Evolutionary conservation across 53 echinoderm and acorn worm genomes (phyloP).

Genomic region (Actinopyga echinites): DNA sequence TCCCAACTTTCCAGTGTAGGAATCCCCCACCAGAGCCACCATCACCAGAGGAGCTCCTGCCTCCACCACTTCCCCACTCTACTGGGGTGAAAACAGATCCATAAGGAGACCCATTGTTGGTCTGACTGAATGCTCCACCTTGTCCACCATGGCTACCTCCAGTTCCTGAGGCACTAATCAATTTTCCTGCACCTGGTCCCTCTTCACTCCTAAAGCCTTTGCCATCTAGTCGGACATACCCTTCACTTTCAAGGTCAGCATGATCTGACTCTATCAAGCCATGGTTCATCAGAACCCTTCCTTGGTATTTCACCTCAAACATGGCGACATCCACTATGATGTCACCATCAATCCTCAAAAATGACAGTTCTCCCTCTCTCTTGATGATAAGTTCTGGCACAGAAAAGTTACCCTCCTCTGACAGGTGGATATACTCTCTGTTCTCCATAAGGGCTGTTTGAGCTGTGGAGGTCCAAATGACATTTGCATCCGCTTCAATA

Average conservation of each 20-base stretch:
- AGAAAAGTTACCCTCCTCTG: constrained; percentile 84
- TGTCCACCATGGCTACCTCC: constrained; percentile 81
- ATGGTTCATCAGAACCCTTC: constrained; percentile 74
- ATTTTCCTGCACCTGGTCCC: constrained; percentile 71
- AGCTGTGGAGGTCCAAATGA: constrained; percentile 76
- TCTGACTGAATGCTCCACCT: constrained; percentile 54
- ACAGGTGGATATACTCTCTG: constrained; percentile 74
- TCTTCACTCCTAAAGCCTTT: constrained; percentile 57
- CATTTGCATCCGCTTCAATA: constrained; percentile 70
- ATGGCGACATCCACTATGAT: constrained; percentile 76
- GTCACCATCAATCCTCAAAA: constrained; percentile 52
- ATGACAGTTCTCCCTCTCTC: constrained; percentile 72
- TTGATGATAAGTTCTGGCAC: constrained; percentile 71
- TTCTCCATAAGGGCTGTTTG: constrained; percentile 87
- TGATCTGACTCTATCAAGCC: constrained; percentile 78
- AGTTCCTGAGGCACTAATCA: constrained; percentile 46
- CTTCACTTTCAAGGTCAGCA: constrained; percentile 92
- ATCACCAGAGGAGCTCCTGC: constrained; percentile 54
- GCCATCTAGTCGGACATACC: constrained; percentile 68
- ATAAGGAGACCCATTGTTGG: constrained; percentile 51
- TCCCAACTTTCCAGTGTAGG: constrained; percentile 76
- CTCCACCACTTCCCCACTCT: constrained; percentile 83
- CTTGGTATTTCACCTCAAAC: constrained; percentile 81
- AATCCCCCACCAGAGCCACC: constrained; percentile 85
- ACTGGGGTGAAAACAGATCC: constrained; percentile 84